A percentile compares a stretch with the other conserved stretches of the same genome.
These are phyloP conservation scores for Oenanthe melanoleuca DNA, from an alignment of 2,113 vertebrate species.

Conservation along the genomic window DNA sequence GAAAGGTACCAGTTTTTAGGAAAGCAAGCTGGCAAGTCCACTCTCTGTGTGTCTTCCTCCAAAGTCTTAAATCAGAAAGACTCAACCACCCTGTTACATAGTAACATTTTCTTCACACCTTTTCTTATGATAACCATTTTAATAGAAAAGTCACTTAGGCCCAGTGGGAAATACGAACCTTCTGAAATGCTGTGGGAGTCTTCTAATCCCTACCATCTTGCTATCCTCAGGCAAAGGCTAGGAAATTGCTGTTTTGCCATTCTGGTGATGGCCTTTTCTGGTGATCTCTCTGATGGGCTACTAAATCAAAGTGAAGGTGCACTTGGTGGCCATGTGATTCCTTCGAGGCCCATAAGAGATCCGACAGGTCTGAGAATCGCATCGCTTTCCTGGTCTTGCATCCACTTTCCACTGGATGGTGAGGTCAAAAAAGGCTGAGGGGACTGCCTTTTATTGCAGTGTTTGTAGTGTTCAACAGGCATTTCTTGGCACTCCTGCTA, in stretches of 20 bases:
- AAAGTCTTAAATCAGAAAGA: neutral
- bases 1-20: neutral
- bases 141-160: constrained; percentile 32
- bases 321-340: neutral
- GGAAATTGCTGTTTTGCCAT: neutral
- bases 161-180: neutral
- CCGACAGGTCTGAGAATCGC: neutral
- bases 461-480: accelerated
- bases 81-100: neutral
- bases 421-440: neutral
- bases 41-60: neutral
- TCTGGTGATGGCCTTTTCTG: neutral
- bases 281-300: neutral
- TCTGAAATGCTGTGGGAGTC: neutral
- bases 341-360: neutral
- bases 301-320: neutral
- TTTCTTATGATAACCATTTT: constrained; percentile 19
- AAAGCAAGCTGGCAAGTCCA: neutral
- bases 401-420: neutral
- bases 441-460: neutral
- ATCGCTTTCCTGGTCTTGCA: neutral
- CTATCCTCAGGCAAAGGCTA: neutral
- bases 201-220: neutral
- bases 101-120: neutral
- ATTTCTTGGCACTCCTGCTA: neutral